Conservation (phyloP, 2,113 vertebrate genomes). For the Cavia porcellus region DNA sequence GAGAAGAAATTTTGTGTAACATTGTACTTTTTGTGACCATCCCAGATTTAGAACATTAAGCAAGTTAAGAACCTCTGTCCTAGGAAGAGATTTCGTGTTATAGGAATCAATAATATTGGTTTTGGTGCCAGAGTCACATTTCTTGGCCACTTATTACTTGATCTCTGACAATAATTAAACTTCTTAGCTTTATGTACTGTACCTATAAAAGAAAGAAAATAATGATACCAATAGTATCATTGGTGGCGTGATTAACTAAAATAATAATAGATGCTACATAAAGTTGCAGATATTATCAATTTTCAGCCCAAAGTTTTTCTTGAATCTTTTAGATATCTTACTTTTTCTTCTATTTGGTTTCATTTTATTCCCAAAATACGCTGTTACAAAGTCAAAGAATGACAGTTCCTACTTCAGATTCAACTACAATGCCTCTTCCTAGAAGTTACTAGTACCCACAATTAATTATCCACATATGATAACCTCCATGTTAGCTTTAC, state of each 20-base stretch:
- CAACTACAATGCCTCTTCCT: not conserved
- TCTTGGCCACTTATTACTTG: not conserved
- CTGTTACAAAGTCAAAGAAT: slow-evolving; percentile 1
- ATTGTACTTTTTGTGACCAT: not conserved
- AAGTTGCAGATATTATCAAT: not conserved
- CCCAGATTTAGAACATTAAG: not conserved
- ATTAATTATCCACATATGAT: not conserved
- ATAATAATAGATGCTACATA: not conserved
- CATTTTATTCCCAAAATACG: not conserved
- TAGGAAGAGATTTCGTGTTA: not conserved
- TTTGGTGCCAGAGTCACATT: not conserved
- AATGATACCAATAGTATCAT: not conserved
- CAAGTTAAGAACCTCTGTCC: not conserved
- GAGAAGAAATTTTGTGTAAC: not conserved
- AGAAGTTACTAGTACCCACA: not conserved
- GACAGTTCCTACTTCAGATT: not conserved
- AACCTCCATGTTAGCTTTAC: not conserved
- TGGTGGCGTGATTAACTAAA: not conserved
- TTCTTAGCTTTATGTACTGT: slow-evolving; percentile 6
- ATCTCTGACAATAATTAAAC: slow-evolving; percentile 35
- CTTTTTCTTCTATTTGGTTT: not conserved
- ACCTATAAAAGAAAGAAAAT: not conserved
- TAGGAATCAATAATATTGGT: not conserved
- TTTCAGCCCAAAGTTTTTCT: not conserved
- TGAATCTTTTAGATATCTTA: not conserved